Evolutionary conservation across 1,140 invertebrate species (phyloP).

Genomic region (Aphis gossypii): DNA sequence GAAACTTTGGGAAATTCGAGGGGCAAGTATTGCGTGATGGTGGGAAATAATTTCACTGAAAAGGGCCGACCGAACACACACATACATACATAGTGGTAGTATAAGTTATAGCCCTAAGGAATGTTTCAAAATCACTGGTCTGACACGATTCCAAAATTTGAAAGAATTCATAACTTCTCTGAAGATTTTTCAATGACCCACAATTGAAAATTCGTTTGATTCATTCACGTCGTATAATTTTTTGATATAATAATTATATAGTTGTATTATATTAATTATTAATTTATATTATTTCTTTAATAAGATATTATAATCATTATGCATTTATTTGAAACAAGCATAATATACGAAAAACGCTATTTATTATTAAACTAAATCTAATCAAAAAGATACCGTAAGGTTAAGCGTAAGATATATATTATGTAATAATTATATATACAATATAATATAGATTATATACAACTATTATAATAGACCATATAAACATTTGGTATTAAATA

Average conservation of each 20-base stretch:
- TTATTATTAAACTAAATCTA: neutral
- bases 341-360: neutral
- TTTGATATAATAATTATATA: neutral
- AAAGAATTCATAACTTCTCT: conserved; percentile 20
- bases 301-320: too few species aligned
- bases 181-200: neutral
- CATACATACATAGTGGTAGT: neutral
- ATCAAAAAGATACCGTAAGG: neutral
- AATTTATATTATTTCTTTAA: neutral
- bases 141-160: conserved; percentile 46
- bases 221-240: neutral
- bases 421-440: too few species aligned
- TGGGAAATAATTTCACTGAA: conserved; percentile 35
- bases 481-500: neutral
- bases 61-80: neutral
- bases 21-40: conserved; percentile 48
- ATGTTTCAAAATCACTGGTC: conserved; percentile 45
- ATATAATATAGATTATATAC: neutral
- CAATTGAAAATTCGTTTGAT: neutral
- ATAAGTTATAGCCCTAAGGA: conserved; percentile 16
- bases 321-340: neutral
- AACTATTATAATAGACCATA: neutral
- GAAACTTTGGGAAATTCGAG: conserved; percentile 39
- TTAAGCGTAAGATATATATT: neutral
- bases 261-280: neutral